Base-by-base conservation (phyloP, 2,113 vertebrate genomes). In the Embiotoca jacksoni region DNA sequence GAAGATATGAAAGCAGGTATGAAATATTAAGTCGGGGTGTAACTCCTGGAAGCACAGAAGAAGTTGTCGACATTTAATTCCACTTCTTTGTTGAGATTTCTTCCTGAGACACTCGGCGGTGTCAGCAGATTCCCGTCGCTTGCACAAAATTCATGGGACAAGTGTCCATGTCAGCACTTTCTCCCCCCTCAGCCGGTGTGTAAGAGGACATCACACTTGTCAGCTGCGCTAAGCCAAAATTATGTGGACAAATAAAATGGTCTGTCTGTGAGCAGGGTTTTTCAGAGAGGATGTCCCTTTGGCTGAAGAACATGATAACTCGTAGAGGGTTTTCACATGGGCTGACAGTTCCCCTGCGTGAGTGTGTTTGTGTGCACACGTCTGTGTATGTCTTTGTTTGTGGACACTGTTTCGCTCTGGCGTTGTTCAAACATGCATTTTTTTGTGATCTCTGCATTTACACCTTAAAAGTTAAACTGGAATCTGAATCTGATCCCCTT, bases 111-210 rank as follows among this genome's bases (percentile, higher is more conserved):
- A 91, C 78, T 87, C 60, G 84, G 86, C 79, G 16, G 80, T 65
- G 83, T 95, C 94, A 95, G 94, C 94, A 93, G 86, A 94, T 92
- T 92, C 89, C 72, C 53, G 36, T 83, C 35, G 16, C 83, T 85
- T 85, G 88, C 84, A 88, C 84, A 3, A 89, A 92, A 91, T 94
- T 92, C 91, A 89, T 70, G 87, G 93, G 92, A 92, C 92, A 91
- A 94, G 88, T 81, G 90, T 85, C 86, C 85, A 79, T 89, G 94
- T 95, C 94, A 95, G 94, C 94, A 92, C 79, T 93, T 94, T 94
- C 89, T 91, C 85, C 72, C 80, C 63, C 70, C 68, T 84, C 81
- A 82, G 87, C 83, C 74, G 36, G 75, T 60, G 81, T 84, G 80
- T 85, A 84, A 92, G 88, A 93, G 91, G 92, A 94, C 93, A 92